Evolutionary conservation across 2,888 invertebrate genomes (phyloP).

Genomic region (Eupithecia dodoneata): DNA sequence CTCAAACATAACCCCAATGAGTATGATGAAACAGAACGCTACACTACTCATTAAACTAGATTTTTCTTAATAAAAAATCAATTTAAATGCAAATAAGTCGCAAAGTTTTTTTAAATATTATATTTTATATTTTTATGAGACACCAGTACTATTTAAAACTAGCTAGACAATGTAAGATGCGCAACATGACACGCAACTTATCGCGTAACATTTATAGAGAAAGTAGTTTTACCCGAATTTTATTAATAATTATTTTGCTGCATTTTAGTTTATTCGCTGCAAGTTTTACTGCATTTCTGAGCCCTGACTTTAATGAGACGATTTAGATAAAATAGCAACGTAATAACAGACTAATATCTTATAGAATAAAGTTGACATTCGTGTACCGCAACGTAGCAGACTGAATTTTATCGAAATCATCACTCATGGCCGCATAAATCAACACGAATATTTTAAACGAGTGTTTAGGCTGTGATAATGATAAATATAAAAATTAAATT

Average conservation of each 20-base stretch:
- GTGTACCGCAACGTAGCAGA: not conserved
- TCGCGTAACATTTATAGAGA: not conserved
- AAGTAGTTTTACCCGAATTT: not conserved
- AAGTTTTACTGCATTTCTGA: not conserved
- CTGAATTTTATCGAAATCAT: not conserved
- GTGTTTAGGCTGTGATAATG: not conserved
- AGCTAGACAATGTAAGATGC: not conserved
- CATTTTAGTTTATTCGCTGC: too few relatives aligned
- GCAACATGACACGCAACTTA: not conserved
- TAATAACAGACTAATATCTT: not conserved
- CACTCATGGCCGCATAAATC: not conserved
- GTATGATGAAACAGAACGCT: not conserved
- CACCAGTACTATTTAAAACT: not conserved
- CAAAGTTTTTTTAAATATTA: not conserved
- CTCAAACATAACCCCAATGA: not conserved
- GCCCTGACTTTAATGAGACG: not conserved
- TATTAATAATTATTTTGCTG: too few relatives aligned
- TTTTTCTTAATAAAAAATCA: not conserved
- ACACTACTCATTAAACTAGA: not conserved
- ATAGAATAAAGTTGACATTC: not conserved
- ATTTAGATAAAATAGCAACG: not conserved
- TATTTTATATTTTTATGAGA: not conserved
- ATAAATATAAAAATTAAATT: conserved; percentile 2
- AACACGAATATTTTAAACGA: not conserved
- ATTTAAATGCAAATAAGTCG: not conserved